A percentile compares a stretch with the other conserved stretches of the same genome.
These are phyloP conservation scores for Armadillidium nasatum DNA, from an alignment of 1,140 invertebrate genomes.

Conservation along the genomic window DNA sequence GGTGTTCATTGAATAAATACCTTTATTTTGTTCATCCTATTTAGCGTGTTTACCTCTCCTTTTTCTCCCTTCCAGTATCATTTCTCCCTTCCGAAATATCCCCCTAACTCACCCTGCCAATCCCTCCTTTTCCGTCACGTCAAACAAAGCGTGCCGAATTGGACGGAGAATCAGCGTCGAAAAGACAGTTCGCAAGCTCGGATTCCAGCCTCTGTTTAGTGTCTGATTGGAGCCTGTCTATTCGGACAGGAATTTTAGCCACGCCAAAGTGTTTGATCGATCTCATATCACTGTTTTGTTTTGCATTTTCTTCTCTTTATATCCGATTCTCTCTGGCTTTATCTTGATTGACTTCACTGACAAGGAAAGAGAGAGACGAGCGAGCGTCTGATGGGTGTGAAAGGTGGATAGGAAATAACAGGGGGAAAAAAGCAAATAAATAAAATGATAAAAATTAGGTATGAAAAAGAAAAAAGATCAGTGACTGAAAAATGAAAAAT, in stretches of 20 bases:
- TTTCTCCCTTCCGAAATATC: background rate
- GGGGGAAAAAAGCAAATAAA: no score
- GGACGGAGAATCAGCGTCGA: background rate
- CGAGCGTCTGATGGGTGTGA: no score
- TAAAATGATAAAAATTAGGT: no score
- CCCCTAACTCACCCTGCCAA: background rate
- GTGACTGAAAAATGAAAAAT: no score
- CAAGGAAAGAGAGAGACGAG: background rate
- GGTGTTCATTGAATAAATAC: no score
- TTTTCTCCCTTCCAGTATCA: background rate
- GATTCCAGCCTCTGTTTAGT: background rate
- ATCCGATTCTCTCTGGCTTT: background rate
- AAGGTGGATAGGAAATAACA: no score
- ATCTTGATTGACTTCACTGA: background rate
- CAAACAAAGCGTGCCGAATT: constrained; percentile 2
- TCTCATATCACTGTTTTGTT: background rate
- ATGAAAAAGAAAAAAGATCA: no score
- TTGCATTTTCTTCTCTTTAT: background rate
- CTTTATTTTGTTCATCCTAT: no score
- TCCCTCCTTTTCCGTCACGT: background rate
- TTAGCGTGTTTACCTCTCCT: background rate
- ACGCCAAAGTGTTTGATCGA: background rate
- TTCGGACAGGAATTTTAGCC: background rate
- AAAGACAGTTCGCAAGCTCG: background rate
- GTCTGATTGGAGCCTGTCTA: background rate